Evolutionary conservation across 1,140 invertebrate species (phyloP), one percentile per base, ranked within the genome.

Genomic region (Archivesica marissinica): DNA sequence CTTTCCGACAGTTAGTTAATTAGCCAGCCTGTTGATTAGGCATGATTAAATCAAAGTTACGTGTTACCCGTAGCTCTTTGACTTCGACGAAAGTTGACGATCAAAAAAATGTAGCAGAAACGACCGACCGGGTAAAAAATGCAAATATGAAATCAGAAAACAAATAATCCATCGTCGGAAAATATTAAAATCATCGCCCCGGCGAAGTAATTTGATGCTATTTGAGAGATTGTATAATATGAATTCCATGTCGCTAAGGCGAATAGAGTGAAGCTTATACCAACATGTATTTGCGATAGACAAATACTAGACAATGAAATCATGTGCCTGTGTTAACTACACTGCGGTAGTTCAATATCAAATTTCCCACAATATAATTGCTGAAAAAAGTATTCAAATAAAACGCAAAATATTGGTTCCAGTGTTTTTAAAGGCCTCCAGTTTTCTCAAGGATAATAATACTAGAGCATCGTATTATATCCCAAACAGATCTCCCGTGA

Each of bases 361-460:
- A 15, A 35, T 79, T 68, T 68, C 44, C 59, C 20, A 17, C 52
- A 44, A 20, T 9, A 20, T 17, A 6, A 64, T 15, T 28, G 30
- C 13, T 4, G 3, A 17, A 15, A 47, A 30, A 23, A 23, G 39
- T 30, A 15, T 35, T 59, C 33, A 33, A 79, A 79, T 79, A 25
- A 50, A 79, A 79, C 30, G 30, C 77, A 79, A 64, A 79, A 79
- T 64, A 79, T 66, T 79, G 59, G 20, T 6, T 23, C 17, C 50
- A 56, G 52, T 59, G 74, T 33, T 56, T 75, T 56, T 35, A 76
- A 56, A 56, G 38, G 20, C 28, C 30, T 17, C 59, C 30, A 35
- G 39, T 25, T 76, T 59, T 56, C 50, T 54, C 28, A 54, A 59
- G 15, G 59, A 76, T 76, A 76, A 56, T 25, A 76, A 54, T 56